Evolutionary conservation across 2,113 vertebrate genomes (phyloP).

Genomic region (Talpa occidentalis): DNA sequence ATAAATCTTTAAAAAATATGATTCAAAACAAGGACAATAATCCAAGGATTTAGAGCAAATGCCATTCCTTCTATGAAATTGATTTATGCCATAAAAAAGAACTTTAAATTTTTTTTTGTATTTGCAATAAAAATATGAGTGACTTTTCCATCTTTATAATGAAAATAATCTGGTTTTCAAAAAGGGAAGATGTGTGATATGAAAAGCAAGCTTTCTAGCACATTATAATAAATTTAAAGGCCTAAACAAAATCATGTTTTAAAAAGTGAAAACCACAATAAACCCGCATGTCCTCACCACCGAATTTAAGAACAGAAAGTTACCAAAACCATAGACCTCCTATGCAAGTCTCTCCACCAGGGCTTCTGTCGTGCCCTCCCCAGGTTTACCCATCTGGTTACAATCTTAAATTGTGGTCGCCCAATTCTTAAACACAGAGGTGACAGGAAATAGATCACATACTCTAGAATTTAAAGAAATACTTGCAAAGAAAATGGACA

Average conservation of each 20-base stretch:
- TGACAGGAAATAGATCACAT: not conserved
- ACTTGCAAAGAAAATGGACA: not conserved
- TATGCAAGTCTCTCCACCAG: too few relatives aligned
- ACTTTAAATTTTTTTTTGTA: not conserved
- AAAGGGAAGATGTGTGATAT: not conserved
- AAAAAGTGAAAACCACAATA: not conserved
- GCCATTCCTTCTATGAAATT: not conserved
- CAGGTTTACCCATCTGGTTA: not conserved
- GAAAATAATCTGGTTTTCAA: not conserved
- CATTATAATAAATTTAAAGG: conserved; percentile 9
- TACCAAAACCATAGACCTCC: not conserved
- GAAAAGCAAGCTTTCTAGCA: not conserved
- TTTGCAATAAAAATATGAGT: not conserved
- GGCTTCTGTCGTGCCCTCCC: not conserved
- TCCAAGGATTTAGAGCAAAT: not conserved
- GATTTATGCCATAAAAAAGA: not conserved
- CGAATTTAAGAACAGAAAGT: not conserved
- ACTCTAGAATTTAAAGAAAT: not conserved
- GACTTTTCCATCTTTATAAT: not conserved
- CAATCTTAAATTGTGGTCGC: not conserved
- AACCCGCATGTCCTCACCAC: not conserved
- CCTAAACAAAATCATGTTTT: not conserved
- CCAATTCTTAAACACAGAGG: not conserved
- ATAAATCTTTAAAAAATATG: too few relatives aligned
- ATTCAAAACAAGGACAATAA: not conserved